Base-by-base conservation (phyloP, 2,113 vertebrate genomes). In the Struthidea cinerea region DNA sequence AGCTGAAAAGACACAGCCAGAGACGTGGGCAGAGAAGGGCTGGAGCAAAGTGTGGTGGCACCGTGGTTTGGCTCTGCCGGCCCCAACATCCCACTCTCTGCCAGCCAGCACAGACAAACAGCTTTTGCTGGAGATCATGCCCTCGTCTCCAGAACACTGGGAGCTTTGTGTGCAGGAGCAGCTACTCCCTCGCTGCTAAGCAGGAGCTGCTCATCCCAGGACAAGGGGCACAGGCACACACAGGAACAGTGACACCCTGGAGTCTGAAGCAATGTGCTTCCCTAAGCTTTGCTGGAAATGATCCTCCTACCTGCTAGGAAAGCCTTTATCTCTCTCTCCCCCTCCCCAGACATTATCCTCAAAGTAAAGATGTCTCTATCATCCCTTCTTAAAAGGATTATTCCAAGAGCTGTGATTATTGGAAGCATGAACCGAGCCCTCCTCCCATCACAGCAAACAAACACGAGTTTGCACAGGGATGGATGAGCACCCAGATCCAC, bases 361-460 rank as follows among this genome's bases (percentile, higher is more conserved):
- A 18, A 78, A 84, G 35, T 21, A 70, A 78, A 47, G 65, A 71
- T 6, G 32, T 27, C n/a, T 65, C 46, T 28, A 41, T 77, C 64
- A 89, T 70, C 87, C 65, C 47, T 53, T 67, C 93, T 63, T 67
- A 84, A 63, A 60, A 46, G 35, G 89, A 89, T 63, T 55, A 78
- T 42, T 41, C 84, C 56, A 32, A 57, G 64, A 89, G 55, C 84
- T 59, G 77, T 1, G 7, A 63, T 87, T 77, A 81, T 1, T 1
- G 3, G 49, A 56, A 93, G 49, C 13, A 0, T 0, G 30, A 85
- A 47, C 19, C 1, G 9, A 46, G 46, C 0, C 0, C 41, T 57
- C n/a, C 17, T 59, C 74, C 59, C 42, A 42, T 3, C 49, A 10
- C 22, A 84, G 50, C 47, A 65, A 65, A 74, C 8, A 17, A 64